Evolutionary conservation across 1,140 invertebrate species (phyloP).

Genomic region (Delia radicum): DNA sequence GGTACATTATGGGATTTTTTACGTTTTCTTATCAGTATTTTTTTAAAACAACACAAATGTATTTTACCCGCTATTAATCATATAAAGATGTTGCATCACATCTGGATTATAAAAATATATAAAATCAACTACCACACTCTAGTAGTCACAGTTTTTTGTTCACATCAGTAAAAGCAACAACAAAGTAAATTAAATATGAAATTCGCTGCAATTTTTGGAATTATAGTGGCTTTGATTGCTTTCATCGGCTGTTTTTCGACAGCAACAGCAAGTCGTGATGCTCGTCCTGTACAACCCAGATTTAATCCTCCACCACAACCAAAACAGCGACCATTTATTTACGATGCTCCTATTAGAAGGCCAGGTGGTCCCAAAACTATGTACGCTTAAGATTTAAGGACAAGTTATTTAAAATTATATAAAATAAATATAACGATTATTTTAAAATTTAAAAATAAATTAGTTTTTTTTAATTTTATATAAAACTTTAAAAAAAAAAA

Average conservation of each 20-base stretch:
- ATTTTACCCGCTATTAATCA: background rate
- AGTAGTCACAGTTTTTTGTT: background rate
- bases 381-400: background rate
- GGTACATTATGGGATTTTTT: too few species aligned
- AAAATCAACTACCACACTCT: too few species aligned
- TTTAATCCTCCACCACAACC: background rate
- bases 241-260: background rate
- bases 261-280: background rate
- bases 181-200: background rate
- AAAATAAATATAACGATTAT: too few species aligned
- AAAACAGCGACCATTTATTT: background rate
- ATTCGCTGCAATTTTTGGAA: background rate
- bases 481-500: too few species aligned
- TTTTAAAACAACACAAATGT: too few species aligned
- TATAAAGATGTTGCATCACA: background rate
- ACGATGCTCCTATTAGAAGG: conserved; percentile 8
- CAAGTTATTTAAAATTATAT: background rate
- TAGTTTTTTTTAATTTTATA: too few species aligned
- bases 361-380: conserved; percentile 5
- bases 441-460: background rate
- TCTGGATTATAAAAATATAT: background rate
- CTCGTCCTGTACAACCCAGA: background rate
- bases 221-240: background rate
- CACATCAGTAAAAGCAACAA: background rate
- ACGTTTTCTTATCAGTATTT: background rate